Evolutionary conservation across 1,140 invertebrate species (phyloP), one percentile per base, ranked within the genome.

Genomic region (Trigoniulus corallinus): DNA sequence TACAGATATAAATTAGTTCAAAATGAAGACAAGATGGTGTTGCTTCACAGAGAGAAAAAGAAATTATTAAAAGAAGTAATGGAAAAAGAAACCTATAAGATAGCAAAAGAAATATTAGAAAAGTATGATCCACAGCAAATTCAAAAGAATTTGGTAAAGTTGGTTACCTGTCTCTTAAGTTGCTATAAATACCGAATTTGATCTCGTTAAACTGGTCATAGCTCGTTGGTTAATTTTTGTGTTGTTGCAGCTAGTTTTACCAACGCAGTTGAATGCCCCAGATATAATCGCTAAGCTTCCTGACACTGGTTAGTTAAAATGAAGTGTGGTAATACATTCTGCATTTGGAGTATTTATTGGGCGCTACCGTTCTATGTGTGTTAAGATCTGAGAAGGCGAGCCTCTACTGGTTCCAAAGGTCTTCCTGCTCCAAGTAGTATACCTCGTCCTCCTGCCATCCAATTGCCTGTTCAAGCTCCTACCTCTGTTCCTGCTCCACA

Each of bases 51-150:
- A 50, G 77, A 88, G 57, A 94, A 91, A 62, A 84, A 83, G 63
- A 79, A 84, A 65, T 82, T 97, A 58, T 69, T 98, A 41, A 89
- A 97, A 62, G 81, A 92, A 66, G 91, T 98, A 27, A 95, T 89
- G 77, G 91, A 97, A 63, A 97, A 80, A 44, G 93, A 97, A 71
- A 96, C 89, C 1, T 98, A 95, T 65, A 97, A 96, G 72, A 87
- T 91, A 59, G 89, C 88, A 1, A 89, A 84, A 69, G 80, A 88
- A 66, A 87, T 95, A 58, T 69, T 95, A 47, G 80, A 91, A 61
- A 88, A 85, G 64, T 94, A 82, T 74, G 87, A 80, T 48, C 78
- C 78, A 29, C 75, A 79, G 54, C 72, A 77, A 59, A n/a, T n/a
- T 13, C 52, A 51, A 21, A 53, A 47, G 47, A 53, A 50, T 42